phyloP scores from a whole-genome alignment of 2,888 invertebrate genomes.

The Drosophila algonquin region DNA sequence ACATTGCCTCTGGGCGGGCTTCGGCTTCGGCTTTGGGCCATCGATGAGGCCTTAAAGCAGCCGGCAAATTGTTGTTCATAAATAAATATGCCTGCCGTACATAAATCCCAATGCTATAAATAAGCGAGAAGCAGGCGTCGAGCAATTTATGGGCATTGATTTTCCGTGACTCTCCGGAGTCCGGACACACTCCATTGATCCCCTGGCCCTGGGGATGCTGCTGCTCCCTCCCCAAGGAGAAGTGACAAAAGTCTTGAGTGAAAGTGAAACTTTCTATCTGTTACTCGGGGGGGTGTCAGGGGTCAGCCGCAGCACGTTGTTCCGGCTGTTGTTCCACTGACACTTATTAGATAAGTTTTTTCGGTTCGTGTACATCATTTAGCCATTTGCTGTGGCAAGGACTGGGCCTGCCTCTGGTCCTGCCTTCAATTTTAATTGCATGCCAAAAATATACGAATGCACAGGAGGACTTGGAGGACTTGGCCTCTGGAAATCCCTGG shows the following conservation, averaged over 20 bases:
- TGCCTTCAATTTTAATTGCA: slow-evolving; percentile 64
- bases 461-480: slow-evolving; percentile 8
- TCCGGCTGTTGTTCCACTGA: slow-evolving; percentile 54
- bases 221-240: slow-evolving; percentile 14
- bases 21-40: slow-evolving; percentile 13
- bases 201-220: not conserved
- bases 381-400: slow-evolving; percentile 44
- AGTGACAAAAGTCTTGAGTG: slow-evolving; percentile 55
- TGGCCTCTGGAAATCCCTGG: slow-evolving; percentile 51
- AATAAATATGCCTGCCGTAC: slow-evolving; percentile 71
- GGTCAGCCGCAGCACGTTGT: slow-evolving; percentile 61
- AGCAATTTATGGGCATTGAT: slow-evolving; percentile 73
- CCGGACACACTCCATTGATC: not conserved
- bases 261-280: slow-evolving; percentile 60
- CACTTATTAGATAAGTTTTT: slow-evolving; percentile 81
- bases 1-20: not conserved
- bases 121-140: slow-evolving; percentile 51
- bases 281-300: slow-evolving; percentile 8
- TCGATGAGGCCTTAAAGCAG: slow-evolving; percentile 67
- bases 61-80: slow-evolving; percentile 75
- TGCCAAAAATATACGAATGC: slow-evolving; percentile 49
- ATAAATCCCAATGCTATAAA: slow-evolving; percentile 70
- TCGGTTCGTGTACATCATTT: slow-evolving; percentile 55
- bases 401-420: slow-evolving; percentile 7
- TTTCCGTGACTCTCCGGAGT: slow-evolving; percentile 39